Percentiles rank a stretch among this genome's conserved stretches.
These are phyloP conservation scores for Squalus acanthias DNA, from an alignment of 2,797 vertebrate genomes.

Conservation along the genomic window DNA sequence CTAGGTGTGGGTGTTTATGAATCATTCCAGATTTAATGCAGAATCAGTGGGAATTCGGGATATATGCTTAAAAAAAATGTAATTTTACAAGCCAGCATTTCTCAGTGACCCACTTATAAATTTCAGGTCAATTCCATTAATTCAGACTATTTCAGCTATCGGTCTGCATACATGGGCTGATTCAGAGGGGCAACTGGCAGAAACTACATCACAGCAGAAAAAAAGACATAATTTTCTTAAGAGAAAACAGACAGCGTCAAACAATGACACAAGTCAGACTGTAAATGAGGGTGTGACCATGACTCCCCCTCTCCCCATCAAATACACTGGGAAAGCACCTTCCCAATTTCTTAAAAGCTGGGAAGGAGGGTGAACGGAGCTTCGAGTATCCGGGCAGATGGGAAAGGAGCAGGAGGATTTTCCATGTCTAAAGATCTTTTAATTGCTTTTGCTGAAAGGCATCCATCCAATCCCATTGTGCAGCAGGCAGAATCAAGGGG, in stretches of 20 bases:
- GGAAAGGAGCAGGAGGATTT: neutral
- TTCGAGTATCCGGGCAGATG: neutral
- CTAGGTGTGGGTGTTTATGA: neutral
- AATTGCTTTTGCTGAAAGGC: slow-evolving; percentile 27
- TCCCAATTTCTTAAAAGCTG: neutral
- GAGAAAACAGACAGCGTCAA: neutral
- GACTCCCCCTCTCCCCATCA: neutral
- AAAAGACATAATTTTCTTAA: neutral
- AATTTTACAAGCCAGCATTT: slow-evolving; percentile 35
- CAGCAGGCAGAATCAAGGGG: slow-evolving; percentile 22
- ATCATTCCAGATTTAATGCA: slow-evolving; percentile 29
- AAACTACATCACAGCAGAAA: neutral
- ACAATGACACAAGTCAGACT: neutral
- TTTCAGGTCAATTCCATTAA: slow-evolving; percentile 38
- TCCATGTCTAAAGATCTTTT: slow-evolving; percentile 31
- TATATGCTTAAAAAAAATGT: slow-evolving; percentile 26
- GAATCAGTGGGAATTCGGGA: slow-evolving; percentile 31
- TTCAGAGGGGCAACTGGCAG: neutral
- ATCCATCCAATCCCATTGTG: slow-evolving; percentile 3
- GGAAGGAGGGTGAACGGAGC: neutral
- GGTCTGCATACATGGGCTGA: neutral
- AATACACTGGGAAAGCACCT: neutral
- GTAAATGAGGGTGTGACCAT: neutral
- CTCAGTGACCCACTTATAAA: slow-evolving; percentile 31
- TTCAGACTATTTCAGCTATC: slow-evolving; percentile 28